A percentile compares a stretch with the other conserved stretches of the same genome.
Conservation (phyloP, 2,888 invertebrate species). For the Melanostoma scalare region DNA sequence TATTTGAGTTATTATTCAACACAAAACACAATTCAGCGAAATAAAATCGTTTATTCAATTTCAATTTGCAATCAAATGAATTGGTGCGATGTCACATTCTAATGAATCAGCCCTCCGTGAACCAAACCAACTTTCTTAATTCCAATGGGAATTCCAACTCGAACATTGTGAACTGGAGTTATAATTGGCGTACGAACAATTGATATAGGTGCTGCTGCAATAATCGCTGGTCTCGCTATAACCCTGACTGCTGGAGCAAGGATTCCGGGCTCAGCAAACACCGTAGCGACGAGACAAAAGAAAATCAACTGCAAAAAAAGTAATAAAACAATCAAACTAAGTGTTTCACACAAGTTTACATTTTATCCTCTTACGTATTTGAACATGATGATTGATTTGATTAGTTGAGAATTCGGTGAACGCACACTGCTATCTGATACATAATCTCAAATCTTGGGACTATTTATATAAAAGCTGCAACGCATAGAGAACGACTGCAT, state of each 20-base stretch:
- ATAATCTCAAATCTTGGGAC: neutral
- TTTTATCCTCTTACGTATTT: constrained; percentile 49
- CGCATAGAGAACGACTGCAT: neutral
- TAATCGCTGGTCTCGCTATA: constrained; percentile 34
- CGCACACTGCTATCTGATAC: constrained; percentile 39
- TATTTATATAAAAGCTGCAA: constrained; percentile 21
- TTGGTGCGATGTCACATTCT: neutral
- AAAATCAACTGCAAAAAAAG: constrained; percentile 42
- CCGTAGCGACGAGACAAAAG: constrained; percentile 54
- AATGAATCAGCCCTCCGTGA: constrained; percentile 37
- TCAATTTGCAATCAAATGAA: neutral
- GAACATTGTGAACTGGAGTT: constrained; percentile 6
- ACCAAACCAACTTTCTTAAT: constrained; percentile 32
- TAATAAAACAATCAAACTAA: neutral
- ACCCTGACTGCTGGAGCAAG: constrained; percentile 34
- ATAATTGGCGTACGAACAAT: constrained; percentile 50
- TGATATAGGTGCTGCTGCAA: constrained; percentile 29
- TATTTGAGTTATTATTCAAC: too few species aligned
- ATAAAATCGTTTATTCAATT: constrained; percentile 15
- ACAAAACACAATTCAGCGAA: neutral
- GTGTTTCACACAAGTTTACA: neutral
- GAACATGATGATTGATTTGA: constrained; percentile 45
- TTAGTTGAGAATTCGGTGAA: constrained; percentile 15
- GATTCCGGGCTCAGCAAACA: constrained; percentile 61
- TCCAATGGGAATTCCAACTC: constrained; percentile 42